Evolutionary conservation across 2,113 vertebrate genomes (phyloP), one percentile per base, ranked within the genome.

Genomic region (Naja naja): DNA sequence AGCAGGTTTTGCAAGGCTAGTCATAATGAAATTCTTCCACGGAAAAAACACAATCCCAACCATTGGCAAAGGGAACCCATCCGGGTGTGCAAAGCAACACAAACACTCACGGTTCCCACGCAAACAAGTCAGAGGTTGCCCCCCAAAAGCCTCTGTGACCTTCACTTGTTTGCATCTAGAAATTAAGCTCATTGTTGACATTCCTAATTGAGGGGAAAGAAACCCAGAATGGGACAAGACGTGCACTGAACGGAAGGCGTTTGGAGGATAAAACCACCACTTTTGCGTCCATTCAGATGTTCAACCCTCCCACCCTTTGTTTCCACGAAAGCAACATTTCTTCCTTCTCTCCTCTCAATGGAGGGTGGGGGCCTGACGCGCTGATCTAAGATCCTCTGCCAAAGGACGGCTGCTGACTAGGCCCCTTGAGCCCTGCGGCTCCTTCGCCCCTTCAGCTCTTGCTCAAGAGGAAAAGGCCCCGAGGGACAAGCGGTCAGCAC

Each of bases 21-120:
- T 5, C 14, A 3, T 3, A 12, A 20, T 8, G 86, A 20, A 8
- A 53, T 55, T 1, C 16, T 58, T 54, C 69, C 56, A 47, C 1
- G 5, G 9, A 11, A 47, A 64, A 23, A 55, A 39, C 23, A 6
- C 52, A 20, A 16, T 49, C 11, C 18, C 16, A 34, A 34, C 20
- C 22, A 12, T 27, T 25, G 90, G 52, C 95, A 53, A 56, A 93
- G 86, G 91, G 54, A 88, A 89, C 49, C 43, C 90, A 95, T 52
- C 14, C 39, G 11, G 27, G 22, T 22, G 43, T 25, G 85, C 56
- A 18, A 74, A 43, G 25, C 9, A 74, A 55, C 94, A 52, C 8
- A 93, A 92, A 0, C 12, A 90, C 25, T 91, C 47, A 8, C 1
- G 47, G 54, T 30, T 53, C 53, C 47, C 89, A 85, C n/a, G 87